phyloP scores from a whole-genome alignment of 2,888 invertebrate species.

The Pandemis cinnamomeana region DNA sequence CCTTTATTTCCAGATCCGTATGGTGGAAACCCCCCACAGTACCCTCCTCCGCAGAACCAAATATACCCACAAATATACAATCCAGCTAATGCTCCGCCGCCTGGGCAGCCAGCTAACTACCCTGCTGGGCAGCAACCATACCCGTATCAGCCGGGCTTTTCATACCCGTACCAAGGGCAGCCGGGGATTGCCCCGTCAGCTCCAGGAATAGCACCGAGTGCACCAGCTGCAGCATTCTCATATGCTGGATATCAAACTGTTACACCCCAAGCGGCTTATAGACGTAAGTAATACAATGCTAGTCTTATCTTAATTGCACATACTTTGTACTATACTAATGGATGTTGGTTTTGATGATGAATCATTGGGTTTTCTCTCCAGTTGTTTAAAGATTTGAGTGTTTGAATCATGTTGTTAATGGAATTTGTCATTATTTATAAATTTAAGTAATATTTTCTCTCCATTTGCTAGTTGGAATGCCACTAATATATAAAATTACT shows the following conservation, averaged over 20 bases:
- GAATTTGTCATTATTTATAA: no score
- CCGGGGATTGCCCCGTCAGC: constrained; percentile 65
- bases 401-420: neutral
- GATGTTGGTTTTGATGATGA: neutral
- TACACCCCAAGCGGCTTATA: constrained; percentile 46
- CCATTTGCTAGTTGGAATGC: no score
- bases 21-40: constrained; percentile 63
- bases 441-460: no score
- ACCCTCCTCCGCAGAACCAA: constrained; percentile 64
- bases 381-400: neutral
- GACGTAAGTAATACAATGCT: constrained; percentile 45
- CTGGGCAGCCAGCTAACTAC: constrained; percentile 42
- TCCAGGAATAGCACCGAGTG: constrained; percentile 48
- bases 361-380: neutral
- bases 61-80: constrained; percentile 71
- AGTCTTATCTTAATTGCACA: neutral
- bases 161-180: constrained; percentile 48
- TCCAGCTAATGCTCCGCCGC: constrained; percentile 60
- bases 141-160: constrained; percentile 40
- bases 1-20: constrained; percentile 64
- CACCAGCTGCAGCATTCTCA: constrained; percentile 46
- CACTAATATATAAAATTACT: no score
- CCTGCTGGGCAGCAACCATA: constrained; percentile 46
- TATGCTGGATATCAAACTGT: constrained; percentile 49
- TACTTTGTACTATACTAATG: neutral